Percentiles rank a stretch among this genome's conserved stretches.
Conservation (phyloP, 2,888 invertebrate species). For the Harpalus rubripes region DNA sequence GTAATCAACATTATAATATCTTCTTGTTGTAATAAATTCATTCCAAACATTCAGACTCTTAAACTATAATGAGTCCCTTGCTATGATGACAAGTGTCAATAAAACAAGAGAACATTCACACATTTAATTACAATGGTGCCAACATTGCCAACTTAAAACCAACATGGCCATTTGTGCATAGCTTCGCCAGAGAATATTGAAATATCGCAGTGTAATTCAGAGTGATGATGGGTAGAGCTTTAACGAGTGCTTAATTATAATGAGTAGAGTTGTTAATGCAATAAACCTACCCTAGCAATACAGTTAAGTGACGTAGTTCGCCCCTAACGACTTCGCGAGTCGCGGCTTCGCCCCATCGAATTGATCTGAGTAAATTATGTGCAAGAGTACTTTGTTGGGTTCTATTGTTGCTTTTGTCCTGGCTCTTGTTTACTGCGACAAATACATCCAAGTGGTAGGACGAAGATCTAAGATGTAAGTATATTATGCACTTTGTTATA, state of each 20-base stretch:
- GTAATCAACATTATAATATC: neutral
- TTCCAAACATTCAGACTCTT: neutral
- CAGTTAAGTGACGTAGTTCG: conserved; percentile 60
- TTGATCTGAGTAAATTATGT: conserved; percentile 49
- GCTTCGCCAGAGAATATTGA: conserved; percentile 12
- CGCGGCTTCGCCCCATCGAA: conserved; percentile 31
- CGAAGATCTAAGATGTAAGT: neutral
- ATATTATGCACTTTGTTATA: neutral
- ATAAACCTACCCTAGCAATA: conserved; percentile 72
- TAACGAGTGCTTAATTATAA: conserved; percentile 77
- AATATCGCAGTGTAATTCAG: conserved; percentile 38
- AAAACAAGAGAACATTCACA: conserved; percentile 47
- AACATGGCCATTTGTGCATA: conserved; percentile 39
- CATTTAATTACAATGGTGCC: conserved; percentile 52
- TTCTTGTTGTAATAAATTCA: conserved; percentile 1
- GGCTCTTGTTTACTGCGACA: conserved; percentile 36
- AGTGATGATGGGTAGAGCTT: conserved; percentile 70
- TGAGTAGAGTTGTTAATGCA: conserved; percentile 77
- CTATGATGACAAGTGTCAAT: conserved; percentile 47
- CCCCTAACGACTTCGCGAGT: conserved; percentile 34
- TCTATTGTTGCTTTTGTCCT: conserved; percentile 46
- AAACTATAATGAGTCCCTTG: conserved; percentile 8
- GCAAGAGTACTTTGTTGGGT: conserved; percentile 40
- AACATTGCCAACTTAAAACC: conserved; percentile 52
- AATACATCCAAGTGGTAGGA: conserved; percentile 2